These are phyloP conservation scores for Prosopocoilus inquinatus DNA, from an alignment of 2,888 invertebrate genomes.

Conservation along the genomic window DNA sequence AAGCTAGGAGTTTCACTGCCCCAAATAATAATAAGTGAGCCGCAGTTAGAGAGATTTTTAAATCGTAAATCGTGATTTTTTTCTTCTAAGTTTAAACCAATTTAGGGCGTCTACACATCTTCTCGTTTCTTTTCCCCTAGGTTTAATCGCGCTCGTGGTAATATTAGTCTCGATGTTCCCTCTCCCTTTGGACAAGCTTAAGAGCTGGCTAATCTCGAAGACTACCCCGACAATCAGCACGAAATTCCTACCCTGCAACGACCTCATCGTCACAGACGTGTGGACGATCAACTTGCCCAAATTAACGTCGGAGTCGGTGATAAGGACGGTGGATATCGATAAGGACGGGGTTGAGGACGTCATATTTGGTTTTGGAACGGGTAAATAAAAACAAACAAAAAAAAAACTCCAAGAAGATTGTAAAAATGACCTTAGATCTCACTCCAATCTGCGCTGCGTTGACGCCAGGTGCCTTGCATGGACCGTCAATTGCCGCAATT, in stretches of 20 bases:
- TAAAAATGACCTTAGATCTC: no score
- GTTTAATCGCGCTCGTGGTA: constrained; percentile 62
- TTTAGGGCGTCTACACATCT: constrained; percentile 4
- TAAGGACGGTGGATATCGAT: constrained; percentile 70
- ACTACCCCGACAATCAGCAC: constrained; percentile 30
- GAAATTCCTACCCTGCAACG: constrained; percentile 59
- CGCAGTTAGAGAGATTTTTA: not conserved
- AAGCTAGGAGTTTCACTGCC: not conserved
- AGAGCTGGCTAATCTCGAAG: constrained; percentile 56
- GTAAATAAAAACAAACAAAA: no score
- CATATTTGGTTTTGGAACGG: constrained; percentile 75
- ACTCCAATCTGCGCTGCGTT: no score
- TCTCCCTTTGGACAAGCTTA: constrained; percentile 59
- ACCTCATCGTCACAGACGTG: constrained; percentile 58
- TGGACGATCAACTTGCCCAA: constrained; percentile 70
- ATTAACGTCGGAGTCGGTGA: constrained; percentile 70
- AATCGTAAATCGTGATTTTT: not conserved
- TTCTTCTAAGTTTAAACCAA: constrained; percentile 12
- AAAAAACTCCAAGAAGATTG: not conserved
- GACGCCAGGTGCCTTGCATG: no score
- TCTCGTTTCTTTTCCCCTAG: constrained; percentile 44
- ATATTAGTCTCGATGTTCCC: constrained; percentile 66
- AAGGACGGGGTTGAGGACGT: constrained; percentile 69
- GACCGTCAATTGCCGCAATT: no score
- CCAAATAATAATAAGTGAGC: not conserved